Evolutionary conservation across 2,113 vertebrate species (phyloP).

Genomic region (Lepus europaeus): DNA sequence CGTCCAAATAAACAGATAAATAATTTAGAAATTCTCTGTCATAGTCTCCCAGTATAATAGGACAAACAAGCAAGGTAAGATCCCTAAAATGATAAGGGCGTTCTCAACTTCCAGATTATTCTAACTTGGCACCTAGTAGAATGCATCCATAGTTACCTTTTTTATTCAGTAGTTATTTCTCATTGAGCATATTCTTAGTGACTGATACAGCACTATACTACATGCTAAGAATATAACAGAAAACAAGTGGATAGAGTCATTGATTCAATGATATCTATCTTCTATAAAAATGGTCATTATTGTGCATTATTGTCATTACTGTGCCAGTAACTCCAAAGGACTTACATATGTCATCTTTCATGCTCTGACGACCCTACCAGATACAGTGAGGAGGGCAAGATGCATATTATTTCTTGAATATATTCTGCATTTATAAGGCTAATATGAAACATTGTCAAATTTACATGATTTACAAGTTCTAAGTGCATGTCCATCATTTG

Average conservation of each 20-base stretch:
- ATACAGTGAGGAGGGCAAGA: background rate
- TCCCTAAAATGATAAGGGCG: background rate
- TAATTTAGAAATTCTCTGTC: background rate
- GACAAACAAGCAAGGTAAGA: background rate
- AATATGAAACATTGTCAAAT: background rate
- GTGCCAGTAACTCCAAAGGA: background rate
- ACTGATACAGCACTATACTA: background rate
- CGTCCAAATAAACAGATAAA: no score
- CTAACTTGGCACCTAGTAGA: background rate
- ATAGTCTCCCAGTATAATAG: background rate
- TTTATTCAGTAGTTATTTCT: background rate
- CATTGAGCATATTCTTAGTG: background rate
- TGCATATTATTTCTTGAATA: background rate
- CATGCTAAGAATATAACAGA: background rate
- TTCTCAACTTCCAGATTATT: background rate
- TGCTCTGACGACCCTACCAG: background rate
- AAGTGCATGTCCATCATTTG: background rate
- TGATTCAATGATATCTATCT: background rate
- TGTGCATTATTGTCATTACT: background rate
- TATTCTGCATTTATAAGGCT: conserved; percentile 13
- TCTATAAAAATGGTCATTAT: background rate
- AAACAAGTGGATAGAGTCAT: background rate
- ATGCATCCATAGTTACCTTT: background rate
- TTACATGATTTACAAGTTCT: background rate
- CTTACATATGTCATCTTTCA: background rate